phyloP scores from a whole-genome alignment of 2,888 invertebrate genomes.

The Chrysodeixis includens region DNA sequence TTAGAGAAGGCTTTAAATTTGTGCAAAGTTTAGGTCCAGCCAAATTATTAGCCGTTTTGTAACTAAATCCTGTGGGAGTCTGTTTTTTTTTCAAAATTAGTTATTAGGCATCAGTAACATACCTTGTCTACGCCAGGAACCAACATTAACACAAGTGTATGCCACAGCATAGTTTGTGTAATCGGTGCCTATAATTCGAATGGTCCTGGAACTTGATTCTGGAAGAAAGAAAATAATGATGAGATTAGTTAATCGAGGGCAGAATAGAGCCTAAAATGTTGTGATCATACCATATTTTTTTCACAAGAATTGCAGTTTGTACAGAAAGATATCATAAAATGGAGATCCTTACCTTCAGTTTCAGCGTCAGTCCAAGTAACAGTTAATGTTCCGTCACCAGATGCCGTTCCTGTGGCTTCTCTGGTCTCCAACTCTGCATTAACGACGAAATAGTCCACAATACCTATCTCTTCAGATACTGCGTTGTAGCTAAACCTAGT shows the following conservation, averaged over 20 bases:
- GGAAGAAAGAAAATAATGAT: conserved; percentile 1
- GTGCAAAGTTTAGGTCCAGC: too few species aligned
- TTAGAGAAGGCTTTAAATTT: too few species aligned
- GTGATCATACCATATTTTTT: too few species aligned
- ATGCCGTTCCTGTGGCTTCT: conserved; percentile 71
- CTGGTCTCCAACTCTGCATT: conserved; percentile 67
- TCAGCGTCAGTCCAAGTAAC: conserved; percentile 68
- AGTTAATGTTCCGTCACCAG: conserved; percentile 69
- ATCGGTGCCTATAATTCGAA: conserved; percentile 91
- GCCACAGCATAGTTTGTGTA: conserved; percentile 90
- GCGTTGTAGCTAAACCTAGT: conserved; percentile 68
- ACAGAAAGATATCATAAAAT: too few species aligned
- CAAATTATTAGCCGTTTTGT: too few species aligned
- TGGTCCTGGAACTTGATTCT: conserved; percentile 56
- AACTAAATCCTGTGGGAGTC: too few species aligned
- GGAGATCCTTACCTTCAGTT: conserved; percentile 68
- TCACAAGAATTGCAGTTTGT: too few species aligned
- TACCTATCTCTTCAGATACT: conserved; percentile 63
- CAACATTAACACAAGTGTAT: conserved; percentile 89
- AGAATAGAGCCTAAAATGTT: too few species aligned
- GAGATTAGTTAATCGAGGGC: neutral
- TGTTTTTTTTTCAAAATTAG: too few species aligned
- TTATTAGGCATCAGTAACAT: too few species aligned
- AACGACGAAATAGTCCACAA: conserved; percentile 79
- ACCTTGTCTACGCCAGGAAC: conserved; percentile 71